Conservation (phyloP, 92 coral and sea anemone genomes). For the Zoanthus solanderi region DNA sequence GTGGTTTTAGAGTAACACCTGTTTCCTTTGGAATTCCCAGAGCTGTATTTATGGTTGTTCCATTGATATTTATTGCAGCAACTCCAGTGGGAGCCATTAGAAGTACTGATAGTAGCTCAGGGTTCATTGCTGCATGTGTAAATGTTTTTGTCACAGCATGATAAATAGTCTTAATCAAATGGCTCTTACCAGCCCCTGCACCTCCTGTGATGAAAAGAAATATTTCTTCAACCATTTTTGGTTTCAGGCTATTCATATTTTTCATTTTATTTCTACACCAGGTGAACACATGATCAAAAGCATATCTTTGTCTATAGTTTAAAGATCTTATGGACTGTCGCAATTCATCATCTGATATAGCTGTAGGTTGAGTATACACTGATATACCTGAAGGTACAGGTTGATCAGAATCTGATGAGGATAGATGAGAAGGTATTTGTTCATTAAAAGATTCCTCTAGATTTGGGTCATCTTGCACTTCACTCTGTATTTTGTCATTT, state of each 20-base stretch:
- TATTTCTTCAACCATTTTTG: no score
- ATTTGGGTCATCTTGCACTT: background rate
- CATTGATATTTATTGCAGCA: no score
- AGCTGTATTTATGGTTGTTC: no score
- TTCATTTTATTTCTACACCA: conserved; percentile 32
- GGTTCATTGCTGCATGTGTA: conserved; percentile 34
- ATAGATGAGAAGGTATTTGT: conserved; percentile 23
- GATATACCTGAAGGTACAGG: background rate
- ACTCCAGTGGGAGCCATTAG: no score
- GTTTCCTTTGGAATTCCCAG: no score
- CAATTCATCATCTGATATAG: background rate
- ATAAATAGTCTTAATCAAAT: no score
- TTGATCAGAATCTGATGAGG: conserved; percentile 1
- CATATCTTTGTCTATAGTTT: background rate
- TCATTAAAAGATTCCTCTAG: background rate
- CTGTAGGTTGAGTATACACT: conserved; percentile 17
- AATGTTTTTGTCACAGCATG: conserved; percentile 38
- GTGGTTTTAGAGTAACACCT: background rate
- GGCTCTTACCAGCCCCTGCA: background rate
- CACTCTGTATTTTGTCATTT: background rate
- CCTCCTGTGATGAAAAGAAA: no score
- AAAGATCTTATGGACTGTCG: conserved; percentile 30
- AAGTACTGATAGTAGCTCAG: conserved; percentile 53
- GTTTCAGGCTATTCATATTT: background rate
- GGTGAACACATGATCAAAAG: no score